A percentile compares a stretch with the other conserved stretches of the same genome.
These are phyloP conservation scores for Platygyra sinensis DNA, from an alignment of 64 coral and sea anemone species.

Conservation along the genomic window DNA sequence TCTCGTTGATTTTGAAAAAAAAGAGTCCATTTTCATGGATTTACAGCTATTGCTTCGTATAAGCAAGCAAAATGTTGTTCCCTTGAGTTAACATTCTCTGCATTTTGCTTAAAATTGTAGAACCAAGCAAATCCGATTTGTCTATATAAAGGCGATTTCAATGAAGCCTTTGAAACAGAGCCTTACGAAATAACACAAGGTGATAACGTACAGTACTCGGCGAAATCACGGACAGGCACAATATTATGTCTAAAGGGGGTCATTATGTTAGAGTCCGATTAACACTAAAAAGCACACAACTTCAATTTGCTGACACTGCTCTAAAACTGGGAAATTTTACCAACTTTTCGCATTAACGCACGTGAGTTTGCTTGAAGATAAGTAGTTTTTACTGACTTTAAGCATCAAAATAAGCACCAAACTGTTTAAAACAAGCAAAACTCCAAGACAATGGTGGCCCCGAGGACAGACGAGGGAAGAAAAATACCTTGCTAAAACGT, in stretches of 20 bases:
- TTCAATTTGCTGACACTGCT: too few relatives aligned
- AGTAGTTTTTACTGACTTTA: background rate
- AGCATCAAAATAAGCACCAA: background rate
- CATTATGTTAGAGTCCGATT: too few relatives aligned
- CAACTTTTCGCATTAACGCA: too few relatives aligned
- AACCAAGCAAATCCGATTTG: background rate
- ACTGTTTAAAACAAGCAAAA: background rate
- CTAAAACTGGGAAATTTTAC: too few relatives aligned
- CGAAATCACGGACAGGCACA: background rate
- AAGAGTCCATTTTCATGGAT: constrained; percentile 3
- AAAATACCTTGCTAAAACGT: background rate
- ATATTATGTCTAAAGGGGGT: too few relatives aligned
- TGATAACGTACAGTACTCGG: background rate
- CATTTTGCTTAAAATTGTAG: background rate
- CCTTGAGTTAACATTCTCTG: background rate
- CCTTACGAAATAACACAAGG: background rate
- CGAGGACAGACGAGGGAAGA: background rate
- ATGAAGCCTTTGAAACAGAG: background rate
- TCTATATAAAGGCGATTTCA: background rate
- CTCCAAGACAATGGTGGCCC: background rate
- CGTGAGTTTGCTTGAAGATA: background rate
- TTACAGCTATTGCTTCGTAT: background rate
- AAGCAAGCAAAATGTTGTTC: background rate
- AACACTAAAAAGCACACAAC: too few relatives aligned
- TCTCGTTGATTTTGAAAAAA: background rate